These are phyloP conservation scores for Celastrina argiolus DNA, from an alignment of 2,888 invertebrate genomes.

Conservation along the genomic window DNA sequence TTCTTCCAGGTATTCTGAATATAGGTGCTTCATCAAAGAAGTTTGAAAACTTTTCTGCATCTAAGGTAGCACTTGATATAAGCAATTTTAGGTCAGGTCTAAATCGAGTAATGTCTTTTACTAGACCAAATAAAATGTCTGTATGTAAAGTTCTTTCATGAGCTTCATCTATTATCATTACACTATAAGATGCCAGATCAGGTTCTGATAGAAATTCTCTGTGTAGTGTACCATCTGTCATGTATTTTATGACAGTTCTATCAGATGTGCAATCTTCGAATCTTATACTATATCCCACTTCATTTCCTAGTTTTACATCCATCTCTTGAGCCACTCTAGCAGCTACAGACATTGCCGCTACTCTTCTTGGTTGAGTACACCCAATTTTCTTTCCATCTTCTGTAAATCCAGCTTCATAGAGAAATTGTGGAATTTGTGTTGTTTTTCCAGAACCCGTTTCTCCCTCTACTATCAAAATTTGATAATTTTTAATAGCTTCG, in stretches of 20 bases:
- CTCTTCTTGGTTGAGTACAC: constrained; percentile 97
- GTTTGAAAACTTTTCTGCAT: constrained; percentile 97
- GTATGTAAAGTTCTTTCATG: constrained; percentile 99
- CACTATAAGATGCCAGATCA: constrained; percentile 96
- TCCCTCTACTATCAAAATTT: constrained; percentile 96
- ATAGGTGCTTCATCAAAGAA: constrained; percentile 99
- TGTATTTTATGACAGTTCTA: constrained; percentile 96
- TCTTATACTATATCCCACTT: constrained; percentile 93
- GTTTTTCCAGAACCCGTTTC: constrained; percentile 99
- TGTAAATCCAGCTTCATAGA: constrained; percentile 95
- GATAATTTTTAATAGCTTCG: constrained; percentile 92
- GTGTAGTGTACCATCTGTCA: constrained; percentile 99
- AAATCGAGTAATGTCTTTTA: constrained; percentile 96
- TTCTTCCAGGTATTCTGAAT: constrained; percentile 97
- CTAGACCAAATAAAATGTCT: constrained; percentile 97
- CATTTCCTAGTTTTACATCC: constrained; percentile 95
- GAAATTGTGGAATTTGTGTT: constrained; percentile 98
- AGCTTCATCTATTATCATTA: constrained; percentile 99
- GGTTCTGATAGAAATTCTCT: constrained; percentile 98
- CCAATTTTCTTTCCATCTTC: constrained; percentile 92
- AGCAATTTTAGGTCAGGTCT: constrained; percentile 95
- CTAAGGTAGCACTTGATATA: constrained; percentile 98
- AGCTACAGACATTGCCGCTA: constrained; percentile 99
- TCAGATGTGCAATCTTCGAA: constrained; percentile 99
- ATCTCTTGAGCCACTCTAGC: constrained; percentile 98